Conservation (phyloP, 2,888 invertebrate genomes). For the Ormia ochracea region DNA sequence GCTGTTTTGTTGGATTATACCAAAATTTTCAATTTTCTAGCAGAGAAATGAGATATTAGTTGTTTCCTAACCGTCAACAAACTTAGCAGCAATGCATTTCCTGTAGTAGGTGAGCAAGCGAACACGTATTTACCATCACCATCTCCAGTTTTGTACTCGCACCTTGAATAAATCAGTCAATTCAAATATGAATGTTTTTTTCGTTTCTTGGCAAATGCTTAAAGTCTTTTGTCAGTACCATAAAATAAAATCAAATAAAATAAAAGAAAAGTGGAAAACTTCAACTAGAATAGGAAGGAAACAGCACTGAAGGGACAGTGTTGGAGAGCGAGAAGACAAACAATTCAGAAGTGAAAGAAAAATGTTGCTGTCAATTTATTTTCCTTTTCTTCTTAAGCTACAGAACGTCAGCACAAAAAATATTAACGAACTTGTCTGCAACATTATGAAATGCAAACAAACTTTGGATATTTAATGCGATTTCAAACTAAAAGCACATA, state of each 20-base stretch:
- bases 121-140: slow-evolving; percentile 16
- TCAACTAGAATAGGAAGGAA: not conserved
- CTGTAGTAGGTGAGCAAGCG: not conserved
- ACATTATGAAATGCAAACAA: slow-evolving; percentile 59
- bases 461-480: slow-evolving; percentile 58
- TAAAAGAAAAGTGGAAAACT: not conserved
- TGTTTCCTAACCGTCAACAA: not conserved
- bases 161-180: slow-evolving; percentile 57
- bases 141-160: slow-evolving; percentile 20
- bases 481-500: slow-evolving; percentile 31
- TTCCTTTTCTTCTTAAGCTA: not conserved
- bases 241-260: slow-evolving; percentile 26
- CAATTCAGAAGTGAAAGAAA: slow-evolving; percentile 54
- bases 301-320: not conserved
- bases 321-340: slow-evolving; percentile 29
- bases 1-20: too few relatives aligned
- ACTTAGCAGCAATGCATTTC: not conserved
- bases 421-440: slow-evolving; percentile 56
- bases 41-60: too few relatives aligned
- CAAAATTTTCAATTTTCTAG: too few relatives aligned
- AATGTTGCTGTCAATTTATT: slow-evolving; percentile 29
- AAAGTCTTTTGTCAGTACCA: too few relatives aligned
- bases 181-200: slow-evolving; percentile 38
- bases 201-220: slow-evolving; percentile 8
- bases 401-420: slow-evolving; percentile 23